Conservation (phyloP, 2,797 vertebrate genomes). For the Sebastes diploproa region DNA sequence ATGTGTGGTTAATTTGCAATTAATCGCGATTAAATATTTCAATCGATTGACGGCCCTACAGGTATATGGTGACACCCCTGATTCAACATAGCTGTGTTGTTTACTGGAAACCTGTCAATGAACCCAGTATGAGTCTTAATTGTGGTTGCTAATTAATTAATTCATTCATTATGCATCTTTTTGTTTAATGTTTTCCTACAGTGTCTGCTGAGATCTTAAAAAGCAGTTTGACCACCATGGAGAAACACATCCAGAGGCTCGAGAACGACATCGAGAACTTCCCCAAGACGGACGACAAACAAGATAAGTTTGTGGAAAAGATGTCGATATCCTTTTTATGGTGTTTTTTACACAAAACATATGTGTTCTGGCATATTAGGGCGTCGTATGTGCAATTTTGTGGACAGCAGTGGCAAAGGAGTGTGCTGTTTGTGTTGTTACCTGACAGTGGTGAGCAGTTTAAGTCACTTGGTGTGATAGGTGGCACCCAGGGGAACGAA, state of each 20-base stretch:
- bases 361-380: background rate
- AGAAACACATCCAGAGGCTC: slow-evolving; percentile 89
- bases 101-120: background rate
- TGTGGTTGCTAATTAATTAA: background rate
- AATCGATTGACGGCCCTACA: too few species aligned
- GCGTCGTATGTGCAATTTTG: slow-evolving; percentile 8
- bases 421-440: slow-evolving; percentile 55
- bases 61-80: too few species aligned
- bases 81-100: background rate
- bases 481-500: slow-evolving; percentile 70
- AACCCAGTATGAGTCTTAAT: background rate
- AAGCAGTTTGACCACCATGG: slow-evolving; percentile 90
- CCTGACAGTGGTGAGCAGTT: slow-evolving; percentile 67
- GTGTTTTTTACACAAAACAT: background rate
- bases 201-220: slow-evolving; percentile 96
- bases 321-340: slow-evolving; percentile 96
- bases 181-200: slow-evolving; percentile 56
- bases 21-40: rapidly evolving
- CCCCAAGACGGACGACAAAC: slow-evolving; percentile 86
- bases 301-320: slow-evolving; percentile 97
- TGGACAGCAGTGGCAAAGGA: slow-evolving; percentile 6
- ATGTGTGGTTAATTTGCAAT: too few species aligned
- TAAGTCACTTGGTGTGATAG: slow-evolving; percentile 75
- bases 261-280: slow-evolving; percentile 93
- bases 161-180: background rate